phyloP scores from a whole-genome alignment of 2,113 vertebrate species.

The Silurus meridionalis region DNA sequence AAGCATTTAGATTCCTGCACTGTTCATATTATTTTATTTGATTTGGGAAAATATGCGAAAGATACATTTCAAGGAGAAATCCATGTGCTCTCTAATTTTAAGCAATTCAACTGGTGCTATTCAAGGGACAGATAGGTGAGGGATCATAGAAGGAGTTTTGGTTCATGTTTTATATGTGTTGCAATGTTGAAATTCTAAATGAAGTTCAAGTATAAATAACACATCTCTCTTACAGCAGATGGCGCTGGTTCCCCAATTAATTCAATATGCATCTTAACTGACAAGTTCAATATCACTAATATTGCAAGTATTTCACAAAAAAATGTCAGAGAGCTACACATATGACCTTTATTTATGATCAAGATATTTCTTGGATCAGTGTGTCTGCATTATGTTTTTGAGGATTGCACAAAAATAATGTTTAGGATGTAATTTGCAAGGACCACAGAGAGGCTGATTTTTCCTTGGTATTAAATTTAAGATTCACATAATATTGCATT shows the following conservation, averaged over 20 bases:
- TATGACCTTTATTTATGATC: background rate
- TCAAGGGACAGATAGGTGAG: background rate
- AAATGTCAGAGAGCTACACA: background rate
- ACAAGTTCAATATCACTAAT: background rate
- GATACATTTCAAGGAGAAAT: background rate
- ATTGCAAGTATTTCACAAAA: background rate
- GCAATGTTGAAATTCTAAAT: background rate
- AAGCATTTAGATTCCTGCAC: conserved; percentile 27
- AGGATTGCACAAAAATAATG: background rate
- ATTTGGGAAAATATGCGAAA: background rate
- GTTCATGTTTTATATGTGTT: background rate
- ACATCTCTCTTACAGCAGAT: conserved; percentile 15
- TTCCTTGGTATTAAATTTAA: background rate
- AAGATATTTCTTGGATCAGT: background rate
- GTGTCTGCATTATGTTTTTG: background rate
- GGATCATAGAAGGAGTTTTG: background rate
- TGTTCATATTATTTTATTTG: background rate
- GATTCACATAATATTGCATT: background rate
- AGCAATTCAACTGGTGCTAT: background rate
- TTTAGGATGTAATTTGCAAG: background rate
- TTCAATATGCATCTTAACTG: background rate
- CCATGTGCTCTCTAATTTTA: background rate
- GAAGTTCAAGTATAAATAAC: background rate
- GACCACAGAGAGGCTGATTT: background rate
- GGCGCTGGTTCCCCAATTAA: background rate